These are phyloP conservation scores for Melanchra persicariae DNA, from an alignment of 2,888 invertebrate genomes.

Conservation along the genomic window DNA sequence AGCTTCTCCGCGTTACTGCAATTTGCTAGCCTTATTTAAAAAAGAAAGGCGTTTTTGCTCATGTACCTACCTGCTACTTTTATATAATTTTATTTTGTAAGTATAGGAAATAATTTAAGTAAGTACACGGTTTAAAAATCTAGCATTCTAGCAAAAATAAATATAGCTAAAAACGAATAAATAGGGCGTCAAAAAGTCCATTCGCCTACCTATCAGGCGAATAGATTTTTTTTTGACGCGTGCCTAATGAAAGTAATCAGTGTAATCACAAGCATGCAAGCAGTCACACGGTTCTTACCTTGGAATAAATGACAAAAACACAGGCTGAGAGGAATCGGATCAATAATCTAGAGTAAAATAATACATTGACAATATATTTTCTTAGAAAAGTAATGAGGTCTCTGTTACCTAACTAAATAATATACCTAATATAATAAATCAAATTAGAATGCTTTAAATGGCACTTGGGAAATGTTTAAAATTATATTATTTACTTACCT, in stretches of 20 bases:
- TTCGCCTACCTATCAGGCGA: no score
- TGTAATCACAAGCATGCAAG: no score
- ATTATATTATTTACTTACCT: no score
- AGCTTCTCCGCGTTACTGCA: neutral
- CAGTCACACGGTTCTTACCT: no score
- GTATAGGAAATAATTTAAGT: neutral
- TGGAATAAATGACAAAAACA: no score
- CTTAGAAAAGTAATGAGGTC: neutral
- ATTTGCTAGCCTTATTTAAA: neutral
- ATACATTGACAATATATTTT: neutral
- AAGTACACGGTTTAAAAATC: no score
- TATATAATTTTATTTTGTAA: neutral
- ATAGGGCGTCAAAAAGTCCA: no score
- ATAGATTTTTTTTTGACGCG: no score
- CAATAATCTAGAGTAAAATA: neutral
- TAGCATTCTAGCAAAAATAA: no score
- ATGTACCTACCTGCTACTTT: neutral
- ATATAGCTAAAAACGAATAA: no score
- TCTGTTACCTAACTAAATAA: no score
- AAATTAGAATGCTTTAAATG: neutral
- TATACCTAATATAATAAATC: neutral
- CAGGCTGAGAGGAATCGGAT: conserved; percentile 6
- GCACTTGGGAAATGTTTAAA: neutral
- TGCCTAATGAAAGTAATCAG: no score
- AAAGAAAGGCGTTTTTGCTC: neutral